phyloP scores from a whole-genome alignment of 2,797 vertebrate genomes.

The Tiaroga cobitis region DNA sequence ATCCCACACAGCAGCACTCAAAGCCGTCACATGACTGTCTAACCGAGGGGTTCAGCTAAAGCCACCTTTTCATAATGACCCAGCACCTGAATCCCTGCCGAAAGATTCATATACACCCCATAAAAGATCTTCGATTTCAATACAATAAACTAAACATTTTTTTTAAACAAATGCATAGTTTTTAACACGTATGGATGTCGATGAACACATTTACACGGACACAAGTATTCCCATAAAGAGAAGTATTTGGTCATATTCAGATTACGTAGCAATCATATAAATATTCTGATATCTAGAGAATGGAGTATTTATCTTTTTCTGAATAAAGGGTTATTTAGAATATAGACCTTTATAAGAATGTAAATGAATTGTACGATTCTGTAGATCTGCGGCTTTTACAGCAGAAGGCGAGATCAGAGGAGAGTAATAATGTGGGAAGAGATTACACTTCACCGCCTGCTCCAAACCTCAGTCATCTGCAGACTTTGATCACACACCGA shows the following conservation, averaged over 20 bases:
- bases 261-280: neutral
- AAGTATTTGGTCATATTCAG: neutral
- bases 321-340: neutral
- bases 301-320: neutral
- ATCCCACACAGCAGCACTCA: slow-evolving; percentile 8
- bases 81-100: neutral
- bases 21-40: slow-evolving; percentile 37
- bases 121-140: neutral
- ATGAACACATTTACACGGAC: neutral
- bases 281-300: neutral
- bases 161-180: neutral
- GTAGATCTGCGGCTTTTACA: neutral
- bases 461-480: neutral
- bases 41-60: neutral
- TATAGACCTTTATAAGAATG: neutral
- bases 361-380: neutral
- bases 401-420: slow-evolving; percentile 10
- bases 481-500: slow-evolving; percentile 39
- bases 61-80: neutral
- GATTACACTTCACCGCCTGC: slow-evolving; percentile 17
- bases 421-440: slow-evolving; percentile 17
- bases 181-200: neutral
- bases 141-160: neutral
- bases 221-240: neutral
- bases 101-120: neutral